phyloP scores from a whole-genome alignment of 2,113 vertebrate genomes.

The Neofelis nebulosa region DNA sequence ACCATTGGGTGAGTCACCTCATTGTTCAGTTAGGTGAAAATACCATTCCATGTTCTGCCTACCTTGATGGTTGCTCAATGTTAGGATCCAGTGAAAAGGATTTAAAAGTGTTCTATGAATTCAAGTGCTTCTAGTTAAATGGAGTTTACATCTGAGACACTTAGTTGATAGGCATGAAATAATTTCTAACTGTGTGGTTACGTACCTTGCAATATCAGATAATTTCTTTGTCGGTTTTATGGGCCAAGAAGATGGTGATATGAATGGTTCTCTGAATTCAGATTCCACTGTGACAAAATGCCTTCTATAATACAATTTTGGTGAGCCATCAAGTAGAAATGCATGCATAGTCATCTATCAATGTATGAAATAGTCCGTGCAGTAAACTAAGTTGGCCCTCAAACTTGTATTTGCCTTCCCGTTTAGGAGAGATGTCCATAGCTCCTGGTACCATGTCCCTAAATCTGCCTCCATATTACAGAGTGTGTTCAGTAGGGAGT shows the following conservation, averaged over 20 bases:
- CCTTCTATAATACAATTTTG: not conserved
- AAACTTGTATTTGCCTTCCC: not conserved
- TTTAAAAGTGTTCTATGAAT: not conserved
- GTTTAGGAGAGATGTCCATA: not conserved
- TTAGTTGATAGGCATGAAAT: not conserved
- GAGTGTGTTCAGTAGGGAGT: constrained; percentile 62
- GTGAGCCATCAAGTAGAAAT: not conserved
- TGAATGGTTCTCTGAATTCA: not conserved
- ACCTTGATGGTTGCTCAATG: not conserved
- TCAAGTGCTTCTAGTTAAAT: not conserved
- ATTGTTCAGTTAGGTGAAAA: not conserved
- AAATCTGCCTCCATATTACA: constrained; percentile 29
- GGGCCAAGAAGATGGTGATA: not conserved
- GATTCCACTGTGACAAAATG: not conserved
- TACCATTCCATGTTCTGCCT: not conserved
- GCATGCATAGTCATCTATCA: not conserved
- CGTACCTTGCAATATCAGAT: not conserved
- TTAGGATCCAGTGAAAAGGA: not conserved
- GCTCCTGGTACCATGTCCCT: constrained; percentile 21
- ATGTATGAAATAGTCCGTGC: not conserved
- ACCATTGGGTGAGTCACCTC: not conserved
- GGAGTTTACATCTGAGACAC: not conserved
- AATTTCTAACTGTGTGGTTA: not conserved
- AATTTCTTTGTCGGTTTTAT: not conserved
- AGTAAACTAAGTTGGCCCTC: not conserved